Evolutionary conservation across 2,888 invertebrate genomes (phyloP).

Genomic region (Drosophila dives): DNA sequence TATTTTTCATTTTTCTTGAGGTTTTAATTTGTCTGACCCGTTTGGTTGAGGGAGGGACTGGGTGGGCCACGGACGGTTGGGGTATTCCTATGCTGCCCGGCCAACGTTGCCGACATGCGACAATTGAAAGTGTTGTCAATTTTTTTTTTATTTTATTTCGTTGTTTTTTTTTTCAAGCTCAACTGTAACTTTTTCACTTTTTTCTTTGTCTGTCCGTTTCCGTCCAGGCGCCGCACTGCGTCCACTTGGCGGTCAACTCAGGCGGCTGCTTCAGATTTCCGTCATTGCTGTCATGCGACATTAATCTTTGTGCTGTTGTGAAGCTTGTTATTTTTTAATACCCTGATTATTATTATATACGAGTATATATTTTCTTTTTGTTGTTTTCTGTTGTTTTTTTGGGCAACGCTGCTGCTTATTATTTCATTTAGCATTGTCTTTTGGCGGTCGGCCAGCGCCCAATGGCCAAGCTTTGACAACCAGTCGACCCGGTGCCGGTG

Average conservation of each 20-base stretch:
- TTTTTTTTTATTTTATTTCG: constrained; percentile 30
- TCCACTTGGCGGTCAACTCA: constrained; percentile 55
- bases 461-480: constrained; percentile 35
- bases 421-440: constrained; percentile 62
- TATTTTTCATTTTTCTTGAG: constrained; percentile 1
- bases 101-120: constrained; percentile 50
- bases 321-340: constrained; percentile 44
- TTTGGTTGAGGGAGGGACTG: constrained; percentile 12
- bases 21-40: constrained; percentile 31
- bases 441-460: constrained; percentile 53
- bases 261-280: constrained; percentile 68
- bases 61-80: not conserved
- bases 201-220: constrained; percentile 3
- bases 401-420: constrained; percentile 21
- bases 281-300: constrained; percentile 79
- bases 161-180: constrained; percentile 4
- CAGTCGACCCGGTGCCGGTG: constrained; percentile 54
- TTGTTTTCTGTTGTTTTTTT: constrained; percentile 11
- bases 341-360: constrained; percentile 27
- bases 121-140: constrained; percentile 78
- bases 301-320: constrained; percentile 54
- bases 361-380: not conserved
- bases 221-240: constrained; percentile 22
- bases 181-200: constrained; percentile 23
- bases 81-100: constrained; percentile 42